Conservation (phyloP, 1,140 invertebrate genomes). For the Drosophila asahinai region DNA sequence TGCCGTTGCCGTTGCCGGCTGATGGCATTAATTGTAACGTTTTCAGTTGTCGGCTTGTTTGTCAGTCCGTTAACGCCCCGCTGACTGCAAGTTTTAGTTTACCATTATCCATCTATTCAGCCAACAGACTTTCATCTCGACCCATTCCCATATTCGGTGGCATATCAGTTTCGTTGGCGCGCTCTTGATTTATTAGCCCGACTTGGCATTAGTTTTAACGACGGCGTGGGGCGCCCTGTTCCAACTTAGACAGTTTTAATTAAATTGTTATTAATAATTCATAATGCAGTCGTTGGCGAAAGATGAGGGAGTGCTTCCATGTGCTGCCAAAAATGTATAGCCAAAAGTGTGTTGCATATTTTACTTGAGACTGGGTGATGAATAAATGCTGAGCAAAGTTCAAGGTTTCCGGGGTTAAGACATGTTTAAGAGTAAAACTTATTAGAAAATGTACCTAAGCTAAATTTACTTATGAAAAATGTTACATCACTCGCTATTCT, state of each 20-base stretch:
- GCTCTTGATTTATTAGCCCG: slow-evolving; percentile 67
- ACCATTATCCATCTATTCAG: slow-evolving; percentile 3
- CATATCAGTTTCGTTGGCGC: slow-evolving; percentile 58
- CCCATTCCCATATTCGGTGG: slow-evolving; percentile 1
- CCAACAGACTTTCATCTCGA: slow-evolving; percentile 2
- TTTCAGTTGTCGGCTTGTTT: slow-evolving; percentile 47
- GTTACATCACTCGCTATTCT: background rate
- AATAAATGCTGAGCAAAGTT: slow-evolving; percentile 3
- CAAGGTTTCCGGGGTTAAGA: background rate
- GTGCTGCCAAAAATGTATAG: slow-evolving; percentile 63
- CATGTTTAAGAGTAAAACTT: background rate
- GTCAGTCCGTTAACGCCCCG: slow-evolving; percentile 44
- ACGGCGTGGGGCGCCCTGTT: slow-evolving; percentile 25
- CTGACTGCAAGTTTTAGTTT: slow-evolving; percentile 36
- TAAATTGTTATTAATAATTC: slow-evolving; percentile 79
- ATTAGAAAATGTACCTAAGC: background rate
- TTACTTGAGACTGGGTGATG: slow-evolving; percentile 21
- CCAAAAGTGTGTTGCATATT: slow-evolving; percentile 67
- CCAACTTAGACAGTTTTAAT: slow-evolving; percentile 71
- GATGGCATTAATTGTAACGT: slow-evolving; percentile 79
- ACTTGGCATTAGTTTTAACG: slow-evolving; percentile 40
- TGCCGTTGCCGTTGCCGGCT: slow-evolving; percentile 38
- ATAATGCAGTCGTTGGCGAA: slow-evolving; percentile 32
- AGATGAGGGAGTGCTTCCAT: slow-evolving; percentile 23
- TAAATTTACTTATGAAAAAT: no score